Conservation (phyloP, 2,888 invertebrate species). For the Patella pellucida region DNA sequence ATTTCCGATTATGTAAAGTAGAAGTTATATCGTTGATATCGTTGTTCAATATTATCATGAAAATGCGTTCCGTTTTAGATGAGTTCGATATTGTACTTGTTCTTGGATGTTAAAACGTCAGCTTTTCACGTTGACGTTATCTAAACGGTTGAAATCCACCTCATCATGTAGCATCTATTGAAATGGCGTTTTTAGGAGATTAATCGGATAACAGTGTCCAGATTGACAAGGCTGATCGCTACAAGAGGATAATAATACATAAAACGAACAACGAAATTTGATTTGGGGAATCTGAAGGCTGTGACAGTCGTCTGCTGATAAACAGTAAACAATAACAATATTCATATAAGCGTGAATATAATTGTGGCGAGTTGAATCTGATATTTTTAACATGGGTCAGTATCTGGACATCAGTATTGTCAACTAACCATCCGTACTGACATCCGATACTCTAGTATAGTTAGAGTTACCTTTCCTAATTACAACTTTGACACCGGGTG, state of each 20-base stretch:
- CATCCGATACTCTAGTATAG: too few relatives aligned
- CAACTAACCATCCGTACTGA: too few relatives aligned
- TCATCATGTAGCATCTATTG: not conserved
- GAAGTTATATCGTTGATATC: too few relatives aligned
- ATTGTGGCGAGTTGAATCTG: not conserved
- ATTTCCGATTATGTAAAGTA: too few relatives aligned
- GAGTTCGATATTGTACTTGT: too few relatives aligned
- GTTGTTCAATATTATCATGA: too few relatives aligned
- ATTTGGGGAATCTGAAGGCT: not conserved
- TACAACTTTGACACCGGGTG: too few relatives aligned
- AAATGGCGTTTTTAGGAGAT: constrained; percentile 1
- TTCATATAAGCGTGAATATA: constrained; percentile 6
- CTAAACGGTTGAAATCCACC: not conserved
- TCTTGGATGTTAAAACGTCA: too few relatives aligned
- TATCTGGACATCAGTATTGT: too few relatives aligned
- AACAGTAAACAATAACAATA: constrained; percentile 5
- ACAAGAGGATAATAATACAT: constrained; percentile 7
- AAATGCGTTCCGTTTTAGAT: too few relatives aligned
- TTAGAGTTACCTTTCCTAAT: too few relatives aligned
- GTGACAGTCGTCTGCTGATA: not conserved
- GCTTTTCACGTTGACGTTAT: constrained; percentile 3
- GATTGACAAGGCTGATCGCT: not conserved
- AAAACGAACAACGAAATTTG: constrained; percentile 1
- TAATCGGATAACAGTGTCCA: not conserved
- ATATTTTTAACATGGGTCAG: too few relatives aligned